A percentile compares a stretch with the other conserved stretches of the same genome.
Conservation (phyloP, 2,888 invertebrate genomes). For the Phortica okadai region DNA sequence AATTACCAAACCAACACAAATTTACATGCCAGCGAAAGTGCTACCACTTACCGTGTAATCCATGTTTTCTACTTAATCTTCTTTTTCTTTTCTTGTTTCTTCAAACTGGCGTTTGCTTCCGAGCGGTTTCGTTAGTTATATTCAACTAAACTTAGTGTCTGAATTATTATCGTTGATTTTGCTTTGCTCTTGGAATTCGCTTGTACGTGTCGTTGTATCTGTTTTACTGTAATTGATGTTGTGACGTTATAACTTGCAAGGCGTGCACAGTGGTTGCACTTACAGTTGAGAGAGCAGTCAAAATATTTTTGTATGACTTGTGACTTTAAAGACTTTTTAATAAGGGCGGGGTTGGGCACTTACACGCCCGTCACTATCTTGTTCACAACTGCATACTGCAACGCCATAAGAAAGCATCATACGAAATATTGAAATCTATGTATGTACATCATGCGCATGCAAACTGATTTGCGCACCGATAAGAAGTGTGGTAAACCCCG, state of each 20-base stretch:
- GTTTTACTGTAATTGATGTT: constrained; percentile 5
- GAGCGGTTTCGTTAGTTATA: neutral
- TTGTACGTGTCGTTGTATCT: neutral
- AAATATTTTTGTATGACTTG: too few species aligned
- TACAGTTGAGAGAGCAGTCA: too few species aligned
- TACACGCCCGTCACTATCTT: too few species aligned
- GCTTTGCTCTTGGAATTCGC: neutral
- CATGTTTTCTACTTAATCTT: constrained; percentile 45
- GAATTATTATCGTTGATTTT: neutral
- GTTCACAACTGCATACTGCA: too few species aligned
- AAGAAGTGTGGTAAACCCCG: too few species aligned
- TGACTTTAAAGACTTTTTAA: too few species aligned
- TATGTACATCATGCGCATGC: too few species aligned
- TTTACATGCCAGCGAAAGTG: neutral
- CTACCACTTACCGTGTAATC: constrained; percentile 58
- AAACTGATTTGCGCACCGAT: too few species aligned
- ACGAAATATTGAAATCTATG: too few species aligned
- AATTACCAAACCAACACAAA: neutral
- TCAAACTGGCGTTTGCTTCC: neutral
- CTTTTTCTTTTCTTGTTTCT: constrained; percentile 5
- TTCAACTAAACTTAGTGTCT: neutral
- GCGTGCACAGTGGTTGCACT: neutral
- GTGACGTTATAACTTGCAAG: neutral
- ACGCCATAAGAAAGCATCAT: too few species aligned
- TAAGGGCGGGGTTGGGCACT: too few species aligned